phyloP scores from a whole-genome alignment of 2,888 invertebrate genomes.

The Aporophyla nigra region DNA sequence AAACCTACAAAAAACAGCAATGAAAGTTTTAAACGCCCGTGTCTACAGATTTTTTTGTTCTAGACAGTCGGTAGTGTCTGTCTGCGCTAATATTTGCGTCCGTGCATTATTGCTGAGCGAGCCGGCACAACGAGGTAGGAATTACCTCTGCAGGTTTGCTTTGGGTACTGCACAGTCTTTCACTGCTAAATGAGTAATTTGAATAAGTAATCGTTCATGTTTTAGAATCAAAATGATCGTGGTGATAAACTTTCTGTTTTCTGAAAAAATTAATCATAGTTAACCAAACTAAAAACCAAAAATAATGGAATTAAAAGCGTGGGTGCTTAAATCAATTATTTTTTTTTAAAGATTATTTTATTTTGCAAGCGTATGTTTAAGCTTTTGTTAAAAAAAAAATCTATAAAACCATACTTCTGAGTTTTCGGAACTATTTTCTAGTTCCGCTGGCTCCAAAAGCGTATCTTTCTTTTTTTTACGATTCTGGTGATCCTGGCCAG shows the following conservation, averaged over 20 bases:
- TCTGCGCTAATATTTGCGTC: slow-evolving; percentile 88
- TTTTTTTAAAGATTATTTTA: too few species aligned
- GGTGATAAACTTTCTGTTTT: neutral
- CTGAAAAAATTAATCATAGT: too few species aligned
- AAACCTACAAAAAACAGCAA: slow-evolving; percentile 56
- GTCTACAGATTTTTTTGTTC: slow-evolving; percentile 80
- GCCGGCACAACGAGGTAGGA: slow-evolving; percentile 82
- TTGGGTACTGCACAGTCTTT: slow-evolving; percentile 45
- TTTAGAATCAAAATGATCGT: neutral
- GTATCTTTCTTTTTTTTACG: too few species aligned
- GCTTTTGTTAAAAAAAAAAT: too few species aligned
- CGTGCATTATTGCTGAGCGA: slow-evolving; percentile 87
- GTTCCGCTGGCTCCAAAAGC: too few species aligned
- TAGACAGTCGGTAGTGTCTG: slow-evolving; percentile 79
- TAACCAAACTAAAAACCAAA: too few species aligned
- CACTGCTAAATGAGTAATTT: slow-evolving; percentile 52
- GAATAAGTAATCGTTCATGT: slow-evolving; percentile 28
- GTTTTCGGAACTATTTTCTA: too few species aligned
- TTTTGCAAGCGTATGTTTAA: too few species aligned
- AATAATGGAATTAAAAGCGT: too few species aligned
- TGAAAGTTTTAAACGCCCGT: slow-evolving; percentile 69
- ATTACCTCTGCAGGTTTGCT: slow-evolving; percentile 75
- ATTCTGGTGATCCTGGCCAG: too few species aligned
- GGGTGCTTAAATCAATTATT: too few species aligned
- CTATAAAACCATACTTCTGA: too few species aligned